Evolutionary conservation across 2,888 invertebrate genomes (phyloP).

Genomic region (Melangyna quadrimaculata): DNA sequence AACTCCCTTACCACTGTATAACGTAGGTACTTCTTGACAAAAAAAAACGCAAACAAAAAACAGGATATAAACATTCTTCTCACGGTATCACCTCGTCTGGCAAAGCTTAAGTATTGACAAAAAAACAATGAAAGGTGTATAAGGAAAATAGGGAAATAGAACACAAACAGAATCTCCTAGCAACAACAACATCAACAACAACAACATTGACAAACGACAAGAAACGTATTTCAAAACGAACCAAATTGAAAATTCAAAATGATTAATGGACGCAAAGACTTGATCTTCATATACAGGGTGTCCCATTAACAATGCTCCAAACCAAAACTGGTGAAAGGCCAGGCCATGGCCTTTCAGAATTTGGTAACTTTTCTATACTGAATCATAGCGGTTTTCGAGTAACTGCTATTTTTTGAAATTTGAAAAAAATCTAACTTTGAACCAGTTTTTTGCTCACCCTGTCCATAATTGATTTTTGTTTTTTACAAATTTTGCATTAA

Average conservation of each 20-base stretch:
- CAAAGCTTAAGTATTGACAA: not conserved
- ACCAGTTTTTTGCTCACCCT: too few species aligned
- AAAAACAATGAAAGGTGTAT: not conserved
- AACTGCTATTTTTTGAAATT: too few species aligned
- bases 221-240: not conserved
- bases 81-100: not conserved
- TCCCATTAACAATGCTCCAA: too few species aligned
- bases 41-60: not conserved
- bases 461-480: too few species aligned
- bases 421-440: too few species aligned
- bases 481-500: too few species aligned
- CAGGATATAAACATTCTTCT: not conserved
- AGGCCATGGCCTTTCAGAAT: too few species aligned
- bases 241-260: too few species aligned
- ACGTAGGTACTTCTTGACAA: not conserved
- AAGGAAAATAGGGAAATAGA: not conserved
- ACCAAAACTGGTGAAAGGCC: too few species aligned
- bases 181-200: not conserved
- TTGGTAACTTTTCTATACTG: too few species aligned
- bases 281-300: too few species aligned
- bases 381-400: too few species aligned
- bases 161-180: not conserved
- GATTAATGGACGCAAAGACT: constrained; percentile 53
- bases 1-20: not conserved
- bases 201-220: not conserved